These are phyloP conservation scores for Eupristina koningsbergeri DNA, from an alignment of 1,140 invertebrate species.

Conservation along the genomic window DNA sequence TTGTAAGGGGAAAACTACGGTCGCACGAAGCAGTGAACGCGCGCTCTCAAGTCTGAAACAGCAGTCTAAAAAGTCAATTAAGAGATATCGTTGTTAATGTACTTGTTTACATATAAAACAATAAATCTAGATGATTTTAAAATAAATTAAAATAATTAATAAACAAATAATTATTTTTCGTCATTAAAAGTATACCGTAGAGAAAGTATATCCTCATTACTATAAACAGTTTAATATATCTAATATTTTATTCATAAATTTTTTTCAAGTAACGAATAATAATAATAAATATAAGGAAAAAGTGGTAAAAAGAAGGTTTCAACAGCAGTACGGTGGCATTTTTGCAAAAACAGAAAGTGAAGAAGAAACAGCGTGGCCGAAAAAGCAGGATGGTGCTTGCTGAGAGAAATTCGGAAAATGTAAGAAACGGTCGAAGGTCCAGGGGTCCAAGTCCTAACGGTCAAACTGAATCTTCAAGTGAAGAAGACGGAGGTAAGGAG, in stretches of 20 bases:
- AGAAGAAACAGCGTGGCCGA: slow-evolving; percentile 4
- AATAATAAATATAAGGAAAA: not conserved
- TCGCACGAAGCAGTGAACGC: slow-evolving; percentile 56
- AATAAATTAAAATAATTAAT: not conserved
- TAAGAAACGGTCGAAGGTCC: slow-evolving; percentile 88
- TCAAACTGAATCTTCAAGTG: slow-evolving; percentile 85
- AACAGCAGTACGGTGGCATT: not conserved
- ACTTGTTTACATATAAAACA: not conserved
- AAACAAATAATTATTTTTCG: not conserved
- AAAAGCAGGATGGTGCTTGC: slow-evolving; percentile 83
- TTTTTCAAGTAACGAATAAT: not conserved
- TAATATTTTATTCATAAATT: not conserved
- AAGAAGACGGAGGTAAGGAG: slow-evolving; percentile 84
- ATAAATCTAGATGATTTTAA: not conserved
- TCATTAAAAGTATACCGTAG: not conserved
- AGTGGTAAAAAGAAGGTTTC: not conserved
- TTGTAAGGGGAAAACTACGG: slow-evolving; percentile 59
- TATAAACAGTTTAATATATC: not conserved
- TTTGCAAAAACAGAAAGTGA: not conserved
- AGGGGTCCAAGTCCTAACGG: slow-evolving; percentile 91
- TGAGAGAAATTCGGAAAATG: slow-evolving; percentile 85
- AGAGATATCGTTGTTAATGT: too few species aligned
- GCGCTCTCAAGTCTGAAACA: not conserved
- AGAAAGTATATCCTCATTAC: not conserved
- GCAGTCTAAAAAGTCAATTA: not conserved